These are phyloP conservation scores for Thymelicus acteon DNA, from an alignment of 2,888 invertebrate genomes.

Conservation along the genomic window DNA sequence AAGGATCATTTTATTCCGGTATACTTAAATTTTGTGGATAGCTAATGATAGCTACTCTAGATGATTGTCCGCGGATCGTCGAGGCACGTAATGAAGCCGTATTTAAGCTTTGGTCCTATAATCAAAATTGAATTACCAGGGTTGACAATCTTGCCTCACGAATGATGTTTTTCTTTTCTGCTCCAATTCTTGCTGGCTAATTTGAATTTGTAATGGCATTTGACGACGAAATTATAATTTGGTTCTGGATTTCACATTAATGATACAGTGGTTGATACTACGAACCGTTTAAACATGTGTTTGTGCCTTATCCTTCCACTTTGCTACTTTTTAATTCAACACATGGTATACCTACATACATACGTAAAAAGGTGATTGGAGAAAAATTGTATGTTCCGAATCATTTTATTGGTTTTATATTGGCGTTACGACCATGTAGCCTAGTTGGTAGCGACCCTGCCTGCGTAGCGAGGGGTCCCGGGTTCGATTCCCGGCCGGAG, in stretches of 20 bases:
- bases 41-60: constrained; percentile 81
- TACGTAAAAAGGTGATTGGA: not conserved
- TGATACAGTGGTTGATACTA: constrained; percentile 47
- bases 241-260: constrained; percentile 51
- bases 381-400: not conserved
- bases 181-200: constrained; percentile 75
- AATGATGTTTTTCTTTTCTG: constrained; percentile 77
- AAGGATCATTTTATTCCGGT: constrained; percentile 74
- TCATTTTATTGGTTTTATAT: not conserved
- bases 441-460: not conserved
- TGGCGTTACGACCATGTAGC: no score
- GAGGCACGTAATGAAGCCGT: constrained; percentile 77
- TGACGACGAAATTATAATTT: constrained; percentile 51
- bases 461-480: no score
- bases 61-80: constrained; percentile 81
- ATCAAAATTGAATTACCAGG: constrained; percentile 84
- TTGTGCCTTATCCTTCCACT: constrained; percentile 26
- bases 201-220: constrained; percentile 73
- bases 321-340: constrained; percentile 4
- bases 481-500: no score
- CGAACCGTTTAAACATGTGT: constrained; percentile 43
- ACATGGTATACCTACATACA: not conserved
- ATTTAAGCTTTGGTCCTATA: constrained; percentile 82
- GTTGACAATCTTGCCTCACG: constrained; percentile 79
- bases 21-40: constrained; percentile 65